Evolutionary conservation across 2,797 vertebrate species (phyloP), one percentile per base, ranked within the genome.

Genomic region (Phoebastria nigripes): DNA sequence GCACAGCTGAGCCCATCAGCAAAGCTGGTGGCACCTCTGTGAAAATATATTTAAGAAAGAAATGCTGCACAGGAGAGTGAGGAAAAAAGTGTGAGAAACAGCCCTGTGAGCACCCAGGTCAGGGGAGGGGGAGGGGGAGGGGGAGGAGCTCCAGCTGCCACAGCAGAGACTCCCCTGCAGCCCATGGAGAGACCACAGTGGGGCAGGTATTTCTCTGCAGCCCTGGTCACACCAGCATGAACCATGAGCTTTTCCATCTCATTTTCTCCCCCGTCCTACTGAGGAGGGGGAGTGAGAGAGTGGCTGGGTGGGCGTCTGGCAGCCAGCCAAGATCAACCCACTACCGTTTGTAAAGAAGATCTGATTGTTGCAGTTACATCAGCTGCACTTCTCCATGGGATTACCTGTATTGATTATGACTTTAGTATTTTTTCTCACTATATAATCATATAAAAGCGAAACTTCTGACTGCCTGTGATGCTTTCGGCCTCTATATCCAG

Each of bases 131-230:
- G 17, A n/a, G n/a, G n/a, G n/a, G n/a, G 35, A 20, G 19, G 8
- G 7, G 6, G 10, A 24, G 20, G 15, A 79, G 24, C 29, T 26
- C 12, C 67, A 15, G 63, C n/a, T 10, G 0, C 19, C 15, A 19
- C 7, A 7, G 52, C 33, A 22, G 2, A 25, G 59, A 12, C 8
- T 7, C 6, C 16, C 21, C 42, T 20, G 54, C 21, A 33, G 77
- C 42, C 55, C 42, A 1, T 0, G 12, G 31, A 31, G 46, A n/a
- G 10, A 13, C 2, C 4, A 8, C 0, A 0, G 3, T 5, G 20
- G 4, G 54, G 12, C 29, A 15, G 46, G 7, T 11, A 8, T 59
- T 22, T 16, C 2, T 14, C 71, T 41, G 33, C 56, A 35, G 41
- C 37, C 49, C 16, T 3, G 18, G 21, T 29, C 51, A 14, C 14